Percentiles rank a stretch among this genome's conserved stretches.
Conservation (phyloP, 92 coral and sea anemone species). For the Epizoanthus fatuus region DNA sequence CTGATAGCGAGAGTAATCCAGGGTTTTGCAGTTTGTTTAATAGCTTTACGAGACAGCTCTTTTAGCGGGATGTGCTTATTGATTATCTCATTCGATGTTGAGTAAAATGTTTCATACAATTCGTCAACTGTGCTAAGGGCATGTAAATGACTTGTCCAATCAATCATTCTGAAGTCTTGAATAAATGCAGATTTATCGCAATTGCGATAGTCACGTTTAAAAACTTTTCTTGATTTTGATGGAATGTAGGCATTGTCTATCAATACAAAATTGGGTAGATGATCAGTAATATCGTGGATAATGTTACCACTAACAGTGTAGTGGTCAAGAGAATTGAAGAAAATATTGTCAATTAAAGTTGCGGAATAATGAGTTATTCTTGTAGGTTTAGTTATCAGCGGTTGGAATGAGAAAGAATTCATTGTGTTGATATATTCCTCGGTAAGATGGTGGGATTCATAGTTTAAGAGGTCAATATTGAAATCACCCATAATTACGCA, state of each 20-base stretch:
- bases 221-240: slow-evolving; percentile 46
- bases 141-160: slow-evolving; percentile 25
- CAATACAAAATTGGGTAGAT: slow-evolving; percentile 24
- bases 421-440: slow-evolving; percentile 15
- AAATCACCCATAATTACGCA: slow-evolving; percentile 26
- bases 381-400: neutral
- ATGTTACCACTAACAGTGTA: slow-evolving; percentile 36
- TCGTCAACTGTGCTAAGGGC: slow-evolving; percentile 41
- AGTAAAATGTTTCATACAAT: slow-evolving; percentile 44
- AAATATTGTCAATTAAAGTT: no score
- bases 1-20: slow-evolving; percentile 7
- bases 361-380: no score
- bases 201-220: slow-evolving; percentile 33
- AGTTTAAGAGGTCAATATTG: slow-evolving; percentile 4
- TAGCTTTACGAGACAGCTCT: slow-evolving; percentile 37
- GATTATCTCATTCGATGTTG: slow-evolving; percentile 29
- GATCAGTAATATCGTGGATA: slow-evolving; percentile 23
- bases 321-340: neutral
- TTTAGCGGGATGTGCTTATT: slow-evolving; percentile 59
- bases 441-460: slow-evolving; percentile 13
- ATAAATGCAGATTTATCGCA: slow-evolving; percentile 18
- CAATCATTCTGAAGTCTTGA: slow-evolving; percentile 30
- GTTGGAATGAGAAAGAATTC: slow-evolving; percentile 26
- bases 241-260: slow-evolving; percentile 1
- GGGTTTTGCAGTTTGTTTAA: slow-evolving; percentile 3